Evolutionary conservation across 2,888 invertebrate genomes (phyloP).

Genomic region (Pycnomerus fuliginosus): DNA sequence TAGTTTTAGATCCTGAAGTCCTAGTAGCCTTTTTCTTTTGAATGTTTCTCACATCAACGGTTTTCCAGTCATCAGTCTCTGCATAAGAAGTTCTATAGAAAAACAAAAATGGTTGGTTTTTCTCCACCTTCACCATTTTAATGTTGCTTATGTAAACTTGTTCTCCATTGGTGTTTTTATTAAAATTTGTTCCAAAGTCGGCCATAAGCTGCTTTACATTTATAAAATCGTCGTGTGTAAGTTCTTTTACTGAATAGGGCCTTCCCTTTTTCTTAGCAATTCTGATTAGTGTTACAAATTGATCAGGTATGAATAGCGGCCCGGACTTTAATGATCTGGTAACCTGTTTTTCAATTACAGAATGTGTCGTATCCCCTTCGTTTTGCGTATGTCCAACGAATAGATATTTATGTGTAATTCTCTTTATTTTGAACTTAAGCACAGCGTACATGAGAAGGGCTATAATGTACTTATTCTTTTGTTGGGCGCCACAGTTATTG

Average conservation of each 20-base stretch:
- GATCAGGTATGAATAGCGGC: slow-evolving; percentile 19
- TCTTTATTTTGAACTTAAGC: slow-evolving; percentile 12
- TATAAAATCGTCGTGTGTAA: slow-evolving; percentile 18
- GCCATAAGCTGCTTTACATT: slow-evolving; percentile 15
- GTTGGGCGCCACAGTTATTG: slow-evolving; percentile 36
- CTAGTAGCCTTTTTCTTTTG: no score
- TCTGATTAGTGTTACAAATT: slow-evolving; percentile 17
- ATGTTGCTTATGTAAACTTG: slow-evolving; percentile 9
- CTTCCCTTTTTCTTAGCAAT: slow-evolving; percentile 22
- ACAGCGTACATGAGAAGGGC: slow-evolving; percentile 26
- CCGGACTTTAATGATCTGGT: slow-evolving; percentile 22
- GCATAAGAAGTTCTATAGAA: slow-evolving; percentile 15
- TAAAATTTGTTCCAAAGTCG: slow-evolving; percentile 7
- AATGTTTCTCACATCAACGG: no score
- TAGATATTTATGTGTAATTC: slow-evolving; percentile 23
- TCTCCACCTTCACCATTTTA: slow-evolving; percentile 7
- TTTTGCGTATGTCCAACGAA: slow-evolving; percentile 20
- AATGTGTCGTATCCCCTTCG: slow-evolving; percentile 19
- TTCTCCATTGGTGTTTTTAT: slow-evolving; percentile 1
- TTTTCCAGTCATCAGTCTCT: no score
- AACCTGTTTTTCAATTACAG: slow-evolving; percentile 22
- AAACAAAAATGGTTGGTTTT: slow-evolving; percentile 4
- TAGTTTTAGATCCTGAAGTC: no score
- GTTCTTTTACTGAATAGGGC: slow-evolving; percentile 17
- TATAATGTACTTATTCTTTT: slow-evolving; percentile 33